Conservation (phyloP, 2,797 vertebrate species). For the Danio kyathit region DNA sequence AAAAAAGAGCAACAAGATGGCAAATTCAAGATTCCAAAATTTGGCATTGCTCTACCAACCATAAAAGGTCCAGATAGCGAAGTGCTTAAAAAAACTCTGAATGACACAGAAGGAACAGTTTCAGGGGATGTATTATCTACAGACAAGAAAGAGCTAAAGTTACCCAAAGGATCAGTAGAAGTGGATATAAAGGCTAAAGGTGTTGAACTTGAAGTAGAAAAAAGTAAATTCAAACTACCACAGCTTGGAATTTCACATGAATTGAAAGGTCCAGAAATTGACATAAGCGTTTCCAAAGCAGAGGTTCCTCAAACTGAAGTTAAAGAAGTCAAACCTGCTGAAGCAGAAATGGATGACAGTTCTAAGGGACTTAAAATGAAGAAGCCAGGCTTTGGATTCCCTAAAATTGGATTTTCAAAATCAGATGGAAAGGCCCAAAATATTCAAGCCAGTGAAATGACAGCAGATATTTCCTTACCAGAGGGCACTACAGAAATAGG, state of each 20-base stretch:
- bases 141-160: constrained; percentile 41
- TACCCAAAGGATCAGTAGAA: constrained; percentile 21
- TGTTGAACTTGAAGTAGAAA: constrained; percentile 11
- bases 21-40: constrained; percentile 61
- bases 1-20: constrained; percentile 36
- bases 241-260: constrained; percentile 11
- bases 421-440: constrained; percentile 59
- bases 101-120: constrained; percentile 28
- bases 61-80: constrained; percentile 45
- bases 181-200: constrained; percentile 11
- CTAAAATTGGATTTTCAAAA: constrained; percentile 71
- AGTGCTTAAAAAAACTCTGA: constrained; percentile 12
- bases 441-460: constrained; percentile 52
- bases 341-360: not conserved
- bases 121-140: constrained; percentile 2
- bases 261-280: constrained; percentile 9
- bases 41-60: constrained; percentile 64
- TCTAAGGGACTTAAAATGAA: constrained; percentile 60
- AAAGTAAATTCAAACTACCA: constrained; percentile 48
- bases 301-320: constrained; percentile 2
- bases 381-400: constrained; percentile 65
- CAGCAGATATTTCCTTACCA: constrained; percentile 49
- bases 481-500: constrained; percentile 47
- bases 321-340: not conserved
- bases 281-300: constrained; percentile 31